Conservation (phyloP, 2,888 invertebrate species). For the Drosophila maculinotata region DNA sequence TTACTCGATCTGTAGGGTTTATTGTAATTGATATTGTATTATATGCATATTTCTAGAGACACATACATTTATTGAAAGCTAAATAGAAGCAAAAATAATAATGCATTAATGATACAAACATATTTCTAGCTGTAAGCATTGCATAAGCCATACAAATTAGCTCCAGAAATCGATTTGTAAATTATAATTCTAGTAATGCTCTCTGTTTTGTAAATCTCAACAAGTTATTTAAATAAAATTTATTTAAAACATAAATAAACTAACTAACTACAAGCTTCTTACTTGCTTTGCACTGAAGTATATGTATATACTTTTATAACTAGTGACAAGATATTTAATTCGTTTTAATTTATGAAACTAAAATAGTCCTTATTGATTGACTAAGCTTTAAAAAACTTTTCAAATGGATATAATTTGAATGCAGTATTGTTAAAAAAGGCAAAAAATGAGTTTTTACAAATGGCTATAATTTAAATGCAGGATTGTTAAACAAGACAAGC, state of each 20-base stretch:
- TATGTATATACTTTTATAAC: no score
- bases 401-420: no score
- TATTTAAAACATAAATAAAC: conserved; percentile 66
- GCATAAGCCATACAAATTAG: conserved; percentile 65
- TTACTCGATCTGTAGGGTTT: conserved; percentile 69
- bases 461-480: no score
- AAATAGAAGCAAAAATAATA: conserved; percentile 31
- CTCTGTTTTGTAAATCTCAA: conserved; percentile 79
- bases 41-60: conserved; percentile 60
- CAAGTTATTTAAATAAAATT: conserved; percentile 80
- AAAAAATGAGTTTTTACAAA: no score
- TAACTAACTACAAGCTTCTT: no score
- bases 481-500: no score
- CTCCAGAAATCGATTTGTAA: conserved; percentile 69
- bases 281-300: no score
- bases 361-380: no score
- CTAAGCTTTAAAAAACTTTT: no score
- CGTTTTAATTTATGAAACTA: no score
- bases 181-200: conserved; percentile 71
- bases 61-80: conserved; percentile 38
- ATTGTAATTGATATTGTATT: conserved; percentile 62
- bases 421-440: no score
- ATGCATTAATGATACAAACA: conserved; percentile 41
- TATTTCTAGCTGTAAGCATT: conserved; percentile 47
- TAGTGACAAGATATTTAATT: no score